Base-by-base conservation (phyloP, 2,797 vertebrate genomes). In the Echeneis naucrates region DNA sequence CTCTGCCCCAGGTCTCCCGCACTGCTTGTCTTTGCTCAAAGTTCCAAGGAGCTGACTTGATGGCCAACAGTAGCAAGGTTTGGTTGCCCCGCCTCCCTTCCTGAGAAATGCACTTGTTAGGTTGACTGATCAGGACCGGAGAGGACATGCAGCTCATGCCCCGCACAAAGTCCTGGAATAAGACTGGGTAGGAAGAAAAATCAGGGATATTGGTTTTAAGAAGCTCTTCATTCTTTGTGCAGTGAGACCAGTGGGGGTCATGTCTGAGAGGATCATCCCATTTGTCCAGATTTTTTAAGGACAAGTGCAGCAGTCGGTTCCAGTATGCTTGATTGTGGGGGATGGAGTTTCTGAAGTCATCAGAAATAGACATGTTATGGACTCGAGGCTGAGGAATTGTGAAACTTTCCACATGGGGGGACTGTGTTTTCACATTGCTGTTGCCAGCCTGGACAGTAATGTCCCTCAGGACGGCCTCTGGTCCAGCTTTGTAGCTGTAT, bases 1-100 rank as follows among this genome's bases (percentile, higher is more conserved):
- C 94, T 40, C 1, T 50, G 0, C 95, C 97, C 97, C 96, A 97
- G 0, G 95, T 96, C 76, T 97, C 93, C 21, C 97, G 90, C 35
- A 97, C 88, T 0, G 92, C 94, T 81, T 97, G 96, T 10, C 96
- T 91, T 60, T 80, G 87, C 2, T 94, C 94, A 65, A 98, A 97
- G 77, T 90, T 89, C 1, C 68, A 77, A 0, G 95, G 93, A 17
- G 65, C 77, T 0, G 96, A 96, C 87, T 98, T 97, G 77, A 98
- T 90, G 1, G 94, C 96, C 33, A 97, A 81, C n/a, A 97, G 92
- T 59, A 97, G 89, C 60, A 94, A 95, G 9, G 91, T 91, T 1
- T 52, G 24, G 3, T 80, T 68, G 0, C 27, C 21, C 0, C 5
- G 2, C 0, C 23, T 33, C 0, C 5, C 23, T 1, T 63, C n/a